Evolutionary conservation across 2,888 invertebrate genomes (phyloP).

Genomic region (Rugalucina vietnamica): DNA sequence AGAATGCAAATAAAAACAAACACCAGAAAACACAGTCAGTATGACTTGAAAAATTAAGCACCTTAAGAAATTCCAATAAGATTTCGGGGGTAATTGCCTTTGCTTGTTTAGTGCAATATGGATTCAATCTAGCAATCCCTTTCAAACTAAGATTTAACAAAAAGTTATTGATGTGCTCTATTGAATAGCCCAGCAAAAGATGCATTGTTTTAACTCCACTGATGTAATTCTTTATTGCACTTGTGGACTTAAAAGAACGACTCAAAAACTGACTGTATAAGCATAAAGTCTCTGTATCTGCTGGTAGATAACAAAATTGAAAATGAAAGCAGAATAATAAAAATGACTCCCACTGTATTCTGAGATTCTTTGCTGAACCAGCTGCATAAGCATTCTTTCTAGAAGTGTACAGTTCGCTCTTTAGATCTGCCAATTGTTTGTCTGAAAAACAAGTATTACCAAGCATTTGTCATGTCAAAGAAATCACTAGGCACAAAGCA

Average conservation of each 20-base stretch:
- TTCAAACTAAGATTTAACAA: not conserved
- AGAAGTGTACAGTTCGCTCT: not conserved
- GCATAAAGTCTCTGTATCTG: not conserved
- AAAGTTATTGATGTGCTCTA: not conserved
- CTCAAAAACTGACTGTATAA: not conserved
- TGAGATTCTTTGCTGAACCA: not conserved
- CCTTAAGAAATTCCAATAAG: not conserved
- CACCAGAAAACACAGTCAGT: not conserved
- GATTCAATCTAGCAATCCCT: not conserved
- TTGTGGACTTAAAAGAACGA: not conserved
- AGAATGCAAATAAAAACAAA: not conserved
- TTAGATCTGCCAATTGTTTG: not conserved
- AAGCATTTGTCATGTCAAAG: not conserved
- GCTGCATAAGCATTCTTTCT: not conserved
- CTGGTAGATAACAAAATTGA: not conserved
- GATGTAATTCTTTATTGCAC: not conserved
- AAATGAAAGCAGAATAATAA: not conserved
- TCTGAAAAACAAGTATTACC: not conserved
- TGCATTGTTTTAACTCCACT: not conserved
- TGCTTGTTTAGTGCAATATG: not conserved
- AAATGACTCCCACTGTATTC: not conserved
- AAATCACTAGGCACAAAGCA: not conserved
- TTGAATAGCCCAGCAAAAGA: not conserved
- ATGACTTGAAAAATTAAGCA: not conserved
- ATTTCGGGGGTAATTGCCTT: not conserved